Evolutionary conservation across 2,113 vertebrate species (phyloP).

Genomic region (Amia ocellicauda): DNA sequence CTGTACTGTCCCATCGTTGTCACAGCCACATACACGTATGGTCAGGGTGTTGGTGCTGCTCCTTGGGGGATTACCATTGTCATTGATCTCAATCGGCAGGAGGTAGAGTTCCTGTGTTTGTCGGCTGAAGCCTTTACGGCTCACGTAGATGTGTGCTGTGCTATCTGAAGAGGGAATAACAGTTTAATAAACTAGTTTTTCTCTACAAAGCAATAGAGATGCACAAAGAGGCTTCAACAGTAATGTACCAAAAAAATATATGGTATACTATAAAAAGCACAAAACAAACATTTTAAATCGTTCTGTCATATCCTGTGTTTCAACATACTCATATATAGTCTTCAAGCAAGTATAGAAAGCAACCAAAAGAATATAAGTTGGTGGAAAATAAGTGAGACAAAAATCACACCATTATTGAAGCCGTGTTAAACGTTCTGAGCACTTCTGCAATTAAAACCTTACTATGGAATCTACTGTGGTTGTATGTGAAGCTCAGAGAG

Average conservation of each 20-base stretch:
- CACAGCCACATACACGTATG: slow-evolving; percentile 89
- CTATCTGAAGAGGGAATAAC: slow-evolving; percentile 66
- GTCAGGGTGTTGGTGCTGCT: slow-evolving; percentile 92
- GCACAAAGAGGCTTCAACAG: too few species aligned
- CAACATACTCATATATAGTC: too few species aligned
- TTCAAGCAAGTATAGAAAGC: not conserved
- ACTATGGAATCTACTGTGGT: slow-evolving; percentile 24
- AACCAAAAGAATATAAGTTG: slow-evolving; percentile 7
- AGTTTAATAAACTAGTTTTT: too few species aligned
- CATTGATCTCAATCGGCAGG: slow-evolving; percentile 88
- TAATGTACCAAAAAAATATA: too few species aligned
- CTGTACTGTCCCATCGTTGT: slow-evolving; percentile 72
- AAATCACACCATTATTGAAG: slow-evolving; percentile 34
- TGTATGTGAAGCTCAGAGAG: slow-evolving; percentile 19
- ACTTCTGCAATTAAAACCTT: slow-evolving; percentile 43
- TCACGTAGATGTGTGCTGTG: slow-evolving; percentile 78
- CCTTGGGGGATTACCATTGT: slow-evolving; percentile 79
- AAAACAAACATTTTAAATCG: too few species aligned
- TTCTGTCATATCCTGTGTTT: too few species aligned
- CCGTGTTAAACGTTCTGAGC: slow-evolving; percentile 33
- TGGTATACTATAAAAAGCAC: too few species aligned
- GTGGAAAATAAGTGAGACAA: too few species aligned
- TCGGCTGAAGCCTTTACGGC: slow-evolving; percentile 81
- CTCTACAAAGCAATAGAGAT: too few species aligned
- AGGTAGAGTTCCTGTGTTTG: slow-evolving; percentile 84